Conservation (phyloP, 1,140 invertebrate genomes). For the Drosophila persimilis region DNA sequence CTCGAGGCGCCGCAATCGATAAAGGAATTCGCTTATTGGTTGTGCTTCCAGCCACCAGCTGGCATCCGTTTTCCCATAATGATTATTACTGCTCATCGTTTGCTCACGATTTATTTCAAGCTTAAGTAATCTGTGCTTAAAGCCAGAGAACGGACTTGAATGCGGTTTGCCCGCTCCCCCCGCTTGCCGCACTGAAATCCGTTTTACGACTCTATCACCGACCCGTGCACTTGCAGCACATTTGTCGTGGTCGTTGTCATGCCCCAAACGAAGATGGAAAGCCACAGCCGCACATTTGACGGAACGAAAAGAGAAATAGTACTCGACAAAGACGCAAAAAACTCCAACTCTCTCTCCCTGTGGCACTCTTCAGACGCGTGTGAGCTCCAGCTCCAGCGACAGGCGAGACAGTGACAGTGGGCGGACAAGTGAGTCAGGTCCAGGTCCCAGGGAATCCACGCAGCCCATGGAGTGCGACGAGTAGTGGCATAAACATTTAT, state of each 20-base stretch:
- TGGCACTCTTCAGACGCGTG: too few species aligned
- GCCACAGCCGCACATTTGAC: constrained; percentile 30
- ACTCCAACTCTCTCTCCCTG: background rate
- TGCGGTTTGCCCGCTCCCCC: constrained; percentile 2
- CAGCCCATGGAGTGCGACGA: constrained; percentile 7
- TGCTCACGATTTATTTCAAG: constrained; percentile 9
- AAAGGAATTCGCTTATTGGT: constrained; percentile 28
- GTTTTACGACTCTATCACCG: constrained; percentile 41
- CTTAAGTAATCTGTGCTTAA: constrained; percentile 34
- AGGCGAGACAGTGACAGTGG: background rate
- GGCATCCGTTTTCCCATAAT: background rate
- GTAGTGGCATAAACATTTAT: constrained; percentile 65
- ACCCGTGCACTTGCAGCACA: constrained; percentile 55
- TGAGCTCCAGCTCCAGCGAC: too few species aligned
- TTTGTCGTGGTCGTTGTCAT: constrained; percentile 51
- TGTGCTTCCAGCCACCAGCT: too few species aligned
- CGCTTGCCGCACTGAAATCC: constrained; percentile 16
- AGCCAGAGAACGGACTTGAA: constrained; percentile 27
- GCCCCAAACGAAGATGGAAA: constrained; percentile 53
- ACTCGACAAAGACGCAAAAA: constrained; percentile 3
- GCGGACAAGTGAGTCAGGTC: constrained; percentile 25
- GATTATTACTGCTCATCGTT: background rate
- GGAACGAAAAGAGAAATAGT: constrained; percentile 2
- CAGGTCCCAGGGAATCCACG: constrained; percentile 13
- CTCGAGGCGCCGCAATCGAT: constrained; percentile 6